These are phyloP conservation scores for Scortum barcoo DNA, from an alignment of 2,113 vertebrate genomes.

Conservation along the genomic window DNA sequence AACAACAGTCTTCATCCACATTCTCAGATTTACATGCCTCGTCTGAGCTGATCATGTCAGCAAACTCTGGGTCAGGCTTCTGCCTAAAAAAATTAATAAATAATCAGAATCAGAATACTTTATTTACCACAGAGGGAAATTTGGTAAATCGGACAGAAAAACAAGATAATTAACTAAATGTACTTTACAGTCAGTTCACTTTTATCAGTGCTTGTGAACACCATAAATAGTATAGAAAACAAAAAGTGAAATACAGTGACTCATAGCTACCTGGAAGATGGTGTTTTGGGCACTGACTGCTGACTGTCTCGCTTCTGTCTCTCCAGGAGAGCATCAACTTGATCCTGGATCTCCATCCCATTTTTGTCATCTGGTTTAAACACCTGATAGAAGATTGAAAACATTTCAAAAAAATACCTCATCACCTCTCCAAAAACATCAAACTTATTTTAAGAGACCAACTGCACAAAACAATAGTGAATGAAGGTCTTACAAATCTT, in stretches of 20 bases:
- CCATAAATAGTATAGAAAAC: background rate
- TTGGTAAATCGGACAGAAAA: no score
- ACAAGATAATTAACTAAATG: background rate
- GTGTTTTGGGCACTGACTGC: constrained; percentile 85
- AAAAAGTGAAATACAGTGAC: background rate
- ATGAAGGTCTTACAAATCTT: constrained; percentile 88
- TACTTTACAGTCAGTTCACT: background rate
- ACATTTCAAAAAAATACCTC: background rate
- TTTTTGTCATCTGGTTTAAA: constrained; percentile 98
- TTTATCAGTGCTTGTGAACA: background rate
- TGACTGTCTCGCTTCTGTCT: constrained; percentile 92
- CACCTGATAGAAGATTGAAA: constrained; percentile 83
- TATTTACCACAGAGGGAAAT: no score
- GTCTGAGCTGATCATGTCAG: constrained; percentile 91
- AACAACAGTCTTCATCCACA: constrained; percentile 95
- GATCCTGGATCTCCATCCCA: constrained; percentile 93
- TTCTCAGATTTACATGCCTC: constrained; percentile 89
- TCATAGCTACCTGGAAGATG: constrained; percentile 86
- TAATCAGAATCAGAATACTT: no score
- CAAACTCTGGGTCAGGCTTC: constrained; percentile 92
- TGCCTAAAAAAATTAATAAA: constrained; percentile 87
- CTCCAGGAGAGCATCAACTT: constrained; percentile 94
- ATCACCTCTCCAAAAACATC: background rate
- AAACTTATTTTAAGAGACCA: background rate
- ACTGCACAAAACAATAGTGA: background rate